phyloP scores from a whole-genome alignment of 2,888 invertebrate species.

The Euplagia quadripunctaria region DNA sequence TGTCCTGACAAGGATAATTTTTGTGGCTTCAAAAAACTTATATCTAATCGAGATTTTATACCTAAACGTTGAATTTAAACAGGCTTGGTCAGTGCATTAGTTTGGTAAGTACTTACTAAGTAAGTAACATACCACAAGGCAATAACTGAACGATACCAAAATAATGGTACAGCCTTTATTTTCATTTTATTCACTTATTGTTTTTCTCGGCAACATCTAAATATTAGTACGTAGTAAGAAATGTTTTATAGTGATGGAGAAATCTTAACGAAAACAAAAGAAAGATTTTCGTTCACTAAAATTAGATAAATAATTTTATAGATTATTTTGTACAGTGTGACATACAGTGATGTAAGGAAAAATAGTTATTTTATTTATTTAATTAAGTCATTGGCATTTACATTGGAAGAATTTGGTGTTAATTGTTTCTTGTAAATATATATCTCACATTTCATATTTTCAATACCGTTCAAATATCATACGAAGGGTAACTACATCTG shows the following conservation, averaged over 20 bases:
- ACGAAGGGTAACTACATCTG: not conserved
- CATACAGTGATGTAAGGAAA: constrained; percentile 21
- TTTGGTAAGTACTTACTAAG: not conserved
- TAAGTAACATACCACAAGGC: not conserved
- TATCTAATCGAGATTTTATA: not conserved
- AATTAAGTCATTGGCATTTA: constrained; percentile 60
- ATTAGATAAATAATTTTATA: not conserved
- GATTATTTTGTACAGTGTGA: constrained; percentile 1
- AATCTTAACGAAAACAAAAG: not conserved
- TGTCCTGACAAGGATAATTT: not conserved
- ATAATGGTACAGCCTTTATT: not conserved
- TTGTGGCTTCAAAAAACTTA: not conserved
- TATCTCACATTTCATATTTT: not conserved
- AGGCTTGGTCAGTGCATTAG: not conserved
- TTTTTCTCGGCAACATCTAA: not conserved
- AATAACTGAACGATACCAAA: not conserved
- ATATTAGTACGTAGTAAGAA: not conserved
- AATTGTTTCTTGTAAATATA: constrained; percentile 27
- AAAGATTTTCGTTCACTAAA: not conserved
- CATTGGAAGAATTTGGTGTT: constrained; percentile 64
- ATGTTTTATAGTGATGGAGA: not conserved
- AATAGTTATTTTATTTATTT: constrained; percentile 48
- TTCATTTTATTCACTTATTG: not conserved
- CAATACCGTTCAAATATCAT: not conserved
- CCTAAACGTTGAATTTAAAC: not conserved